Percentiles rank a stretch among this genome's conserved stretches.
Conservation (phyloP, 2,888 invertebrate species). For the Glaucopsyche alexis region DNA sequence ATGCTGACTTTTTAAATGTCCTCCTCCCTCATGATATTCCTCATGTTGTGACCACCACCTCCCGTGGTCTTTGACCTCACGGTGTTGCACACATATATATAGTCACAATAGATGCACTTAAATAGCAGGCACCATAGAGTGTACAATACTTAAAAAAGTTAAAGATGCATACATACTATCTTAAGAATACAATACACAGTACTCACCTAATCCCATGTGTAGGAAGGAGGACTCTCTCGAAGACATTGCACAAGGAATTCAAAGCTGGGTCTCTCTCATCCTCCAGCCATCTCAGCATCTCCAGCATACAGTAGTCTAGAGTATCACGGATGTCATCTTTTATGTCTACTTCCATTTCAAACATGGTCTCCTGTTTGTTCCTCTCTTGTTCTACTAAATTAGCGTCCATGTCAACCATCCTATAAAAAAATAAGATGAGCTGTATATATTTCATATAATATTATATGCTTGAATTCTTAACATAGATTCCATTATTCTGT, state of each 20-base stretch:
- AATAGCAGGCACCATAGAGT: no score
- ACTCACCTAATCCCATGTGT: conserved; percentile 85
- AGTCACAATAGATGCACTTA: no score
- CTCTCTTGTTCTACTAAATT: conserved; percentile 78
- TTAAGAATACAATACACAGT: background rate
- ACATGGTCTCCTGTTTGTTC: conserved; percentile 71
- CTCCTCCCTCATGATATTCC: no score
- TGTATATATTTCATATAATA: background rate
- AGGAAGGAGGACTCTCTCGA: conserved; percentile 89
- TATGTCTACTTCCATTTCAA: conserved; percentile 79
- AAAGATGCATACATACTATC: no score
- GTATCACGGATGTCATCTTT: conserved; percentile 69
- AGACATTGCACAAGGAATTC: conserved; percentile 82
- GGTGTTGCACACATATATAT: no score
- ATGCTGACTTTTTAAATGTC: no score
- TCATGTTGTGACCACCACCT: no score
- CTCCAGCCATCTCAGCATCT: conserved; percentile 85
- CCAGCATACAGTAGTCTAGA: conserved; percentile 88
- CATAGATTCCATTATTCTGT: background rate
- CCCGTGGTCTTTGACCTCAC: no score
- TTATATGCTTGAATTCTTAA: background rate
- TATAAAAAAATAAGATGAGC: conserved; percentile 54
- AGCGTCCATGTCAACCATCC: conserved; percentile 87
- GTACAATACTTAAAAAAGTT: no score
- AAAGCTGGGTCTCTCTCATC: conserved; percentile 81